Evolutionary conservation across 2,797 vertebrate species (phyloP), one percentile per base, ranked within the genome.

Genomic region (Buphagus erythrorhynchus): DNA sequence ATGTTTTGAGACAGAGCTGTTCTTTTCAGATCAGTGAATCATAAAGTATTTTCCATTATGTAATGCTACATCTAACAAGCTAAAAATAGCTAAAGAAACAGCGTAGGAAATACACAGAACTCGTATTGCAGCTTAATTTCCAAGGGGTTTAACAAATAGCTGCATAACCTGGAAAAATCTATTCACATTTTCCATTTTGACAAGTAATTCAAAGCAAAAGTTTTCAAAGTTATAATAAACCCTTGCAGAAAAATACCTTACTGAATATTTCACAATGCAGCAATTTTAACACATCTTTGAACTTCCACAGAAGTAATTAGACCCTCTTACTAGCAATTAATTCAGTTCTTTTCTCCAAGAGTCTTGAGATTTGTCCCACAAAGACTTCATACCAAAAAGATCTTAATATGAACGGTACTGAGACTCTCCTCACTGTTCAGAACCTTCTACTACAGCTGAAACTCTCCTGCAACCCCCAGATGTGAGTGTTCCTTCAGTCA

Each of bases 21-120:
- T 93, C 93, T 95, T 93, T 95, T 92, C 88, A 93, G 81, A 93
- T 68, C 95, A 96, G 57, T 91, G 84, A 95, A 91, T 96, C 91
- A 93, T 29, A 40, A 90, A 88, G 68, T 85, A 83, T 80, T 81
- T 94, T 90, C 86, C 4, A 1, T 97, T 95, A 95, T 25, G 65
- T 77, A 96, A 96, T 0, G 0, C 71, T 91, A 57, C 48, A 74
- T 77, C 78, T 57, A 77, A 83, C 20, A 38, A 83, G 40, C 72
- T 92, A 96, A 94, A 94, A 95, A 97, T 92, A 97, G 91, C 65
- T 74, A 15, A 18, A 80, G 49, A 68, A 82, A 74, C 10, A 87
- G 84, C 1, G 5, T 95, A 94, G 87, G 89, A 95, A 96, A 93
- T 35, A 72, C 9, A 5, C 36, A 77, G 63, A 85, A 71, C 57